Base-by-base conservation (phyloP, 2,888 invertebrate species). In the Ganaspis brasiliensis region DNA sequence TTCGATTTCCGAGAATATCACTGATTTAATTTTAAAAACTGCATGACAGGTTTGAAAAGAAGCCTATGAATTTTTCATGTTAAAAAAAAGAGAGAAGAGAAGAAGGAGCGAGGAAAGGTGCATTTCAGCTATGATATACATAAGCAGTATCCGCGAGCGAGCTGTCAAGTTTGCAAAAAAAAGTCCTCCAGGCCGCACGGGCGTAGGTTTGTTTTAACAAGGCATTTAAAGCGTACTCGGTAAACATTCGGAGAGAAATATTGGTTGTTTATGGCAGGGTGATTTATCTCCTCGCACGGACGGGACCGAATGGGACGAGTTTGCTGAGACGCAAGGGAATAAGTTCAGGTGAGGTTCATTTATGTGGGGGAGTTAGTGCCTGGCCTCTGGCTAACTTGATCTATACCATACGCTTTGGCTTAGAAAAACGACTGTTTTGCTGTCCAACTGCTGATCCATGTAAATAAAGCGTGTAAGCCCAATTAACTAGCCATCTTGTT, bases 151-250 rank as follows among this genome's bases (percentile, higher is more conserved):
- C 56, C 45, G 57, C 24, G 56, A 79, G 79, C 76, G 80, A 81
- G 72, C 80, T 73, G 82, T 81, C 79, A 79, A 81, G 72, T 75
- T 76, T 75, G 78, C 83, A 86, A 86, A 86, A 84, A 86, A 75
- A 78, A 81, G 72, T 76, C 75, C 59, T 73, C 73, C 71, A 75
- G 83, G 83, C 63, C 84, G 85, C 83, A 78, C 85, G 86, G 87
- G 89, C 90, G 90, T 91, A 91, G 91, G 91, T 91, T 91, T 91
- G 89, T 90, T 91, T 91, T 91, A 91, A 91, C 91, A 91, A 91
- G 91, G 89, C 91, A 89, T 91, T 91, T 91, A 91, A 91, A 91
- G 90, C 89, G 89, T 88, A 90, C 91, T 91, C 90, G 89, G 91
- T 91, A 91, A 91, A 91, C 91, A 91, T 91, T 89, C 89, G 88